Percentiles rank a stretch among this genome's conserved stretches.
phyloP scores from a whole-genome alignment of 2,888 invertebrate species.

The Phyto melanocephala region DNA sequence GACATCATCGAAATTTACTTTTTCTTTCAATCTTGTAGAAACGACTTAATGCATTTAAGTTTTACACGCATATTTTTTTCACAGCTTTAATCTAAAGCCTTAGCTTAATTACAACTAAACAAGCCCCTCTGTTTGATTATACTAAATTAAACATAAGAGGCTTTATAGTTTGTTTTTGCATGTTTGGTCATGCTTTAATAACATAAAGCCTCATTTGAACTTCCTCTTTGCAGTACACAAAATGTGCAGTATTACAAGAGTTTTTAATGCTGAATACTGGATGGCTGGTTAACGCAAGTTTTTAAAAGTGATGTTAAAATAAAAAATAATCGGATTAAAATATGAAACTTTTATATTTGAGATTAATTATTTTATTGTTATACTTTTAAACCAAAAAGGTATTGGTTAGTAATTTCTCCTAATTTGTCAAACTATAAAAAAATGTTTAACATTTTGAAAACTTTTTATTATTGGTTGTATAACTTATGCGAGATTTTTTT shows the following conservation, averaged over 20 bases:
- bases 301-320: background rate
- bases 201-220: conserved; percentile 46
- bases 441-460: no score
- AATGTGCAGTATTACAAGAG: conserved; percentile 24
- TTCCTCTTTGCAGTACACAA: conserved; percentile 38
- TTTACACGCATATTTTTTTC: no score
- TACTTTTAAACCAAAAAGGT: no score
- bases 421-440: no score
- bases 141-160: conserved; percentile 23
- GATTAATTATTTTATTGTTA: no score
- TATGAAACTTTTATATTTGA: no score
- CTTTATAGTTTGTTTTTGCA: background rate
- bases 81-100: background rate
- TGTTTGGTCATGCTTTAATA: conserved; percentile 41
- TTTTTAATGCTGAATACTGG: background rate
- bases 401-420: no score
- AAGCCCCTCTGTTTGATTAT: conserved; percentile 37
- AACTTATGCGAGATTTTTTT: no score
- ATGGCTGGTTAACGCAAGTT: background rate
- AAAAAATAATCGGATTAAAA: background rate
- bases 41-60: background rate
- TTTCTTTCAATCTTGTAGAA: background rate
- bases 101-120: conserved; percentile 31
- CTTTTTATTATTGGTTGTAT: no score
- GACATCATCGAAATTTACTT: conserved; percentile 29